Base-by-base conservation (phyloP, 2,113 vertebrate species). In the Mola mola region DNA sequence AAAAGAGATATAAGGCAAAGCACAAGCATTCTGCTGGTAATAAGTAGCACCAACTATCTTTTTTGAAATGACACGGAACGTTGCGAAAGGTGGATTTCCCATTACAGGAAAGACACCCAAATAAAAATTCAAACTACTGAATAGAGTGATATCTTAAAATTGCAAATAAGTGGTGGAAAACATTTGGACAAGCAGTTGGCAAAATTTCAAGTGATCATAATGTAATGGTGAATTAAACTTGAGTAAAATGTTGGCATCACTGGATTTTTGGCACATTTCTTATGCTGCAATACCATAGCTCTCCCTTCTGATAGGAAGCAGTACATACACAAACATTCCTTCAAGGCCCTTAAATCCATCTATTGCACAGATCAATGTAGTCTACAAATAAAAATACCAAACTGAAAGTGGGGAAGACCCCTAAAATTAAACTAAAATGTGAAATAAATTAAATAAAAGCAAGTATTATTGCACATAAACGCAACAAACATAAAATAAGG, bases 401-500 rank as follows among this genome's bases (percentile, higher is more conserved):
- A 51, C 8, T 9, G 36, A 17, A 5, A 42, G 28, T 24, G 58
- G 66, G 64, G 22, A 57, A 2, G 43, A 15, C 76, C 56, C 60
- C 46, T 55, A 53, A 68, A 82, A 69, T 33, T 19, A 48, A 81
- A 84, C 7, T 64, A 74, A 79, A 88, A 82, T 26, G 78, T 81
- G 70, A 78, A 85, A 88, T 88, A 89, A 88, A 86, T 89, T 80
- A 85, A 85, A 84, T 85, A 87, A 88, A 87, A 83, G 15, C 73
- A 56, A 60, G 43, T 59, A 67, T 43, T 81, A 78, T 78, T 88
- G 83, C 81, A 86, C 75, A 79, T 43, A 42, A 74, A 66, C 37
- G 78, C 75, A 83, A 83, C 29, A 63, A 70, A 81, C 51, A 64
- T 65, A 76, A 82, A 61, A 75, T 75, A 80, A 79, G 40, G 75